These are phyloP conservation scores for Nerophis ophidion DNA, from an alignment of 2,113 vertebrate species.

Conservation along the genomic window DNA sequence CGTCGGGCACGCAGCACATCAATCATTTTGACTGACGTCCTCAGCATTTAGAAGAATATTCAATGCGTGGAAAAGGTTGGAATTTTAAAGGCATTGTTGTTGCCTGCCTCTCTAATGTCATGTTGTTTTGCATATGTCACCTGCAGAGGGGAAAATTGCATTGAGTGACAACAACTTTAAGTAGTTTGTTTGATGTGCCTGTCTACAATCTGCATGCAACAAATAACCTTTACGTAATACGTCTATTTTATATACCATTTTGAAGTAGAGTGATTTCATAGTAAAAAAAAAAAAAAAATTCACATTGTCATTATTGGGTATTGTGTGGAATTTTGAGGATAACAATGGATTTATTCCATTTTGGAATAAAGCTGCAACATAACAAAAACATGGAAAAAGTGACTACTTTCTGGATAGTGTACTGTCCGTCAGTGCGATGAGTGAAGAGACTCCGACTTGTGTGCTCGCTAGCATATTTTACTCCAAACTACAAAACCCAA, in stretches of 20 bases:
- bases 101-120: constrained; percentile 6
- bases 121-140: constrained; percentile 15
- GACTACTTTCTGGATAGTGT: no score
- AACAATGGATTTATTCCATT: no score
- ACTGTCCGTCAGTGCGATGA: no score
- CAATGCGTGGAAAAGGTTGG: constrained; percentile 20
- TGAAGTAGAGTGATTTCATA: neutral
- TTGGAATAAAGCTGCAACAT: no score
- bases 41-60: constrained; percentile 28
- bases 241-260: neutral
- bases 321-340: no score
- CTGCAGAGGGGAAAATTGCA: constrained; percentile 11
- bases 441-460: no score
- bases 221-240: no score
- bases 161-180: constrained; percentile 19
- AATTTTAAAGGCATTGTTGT: constrained; percentile 1
- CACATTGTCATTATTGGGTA: no score
- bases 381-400: no score
- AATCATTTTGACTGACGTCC: constrained; percentile 39
- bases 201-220: neutral
- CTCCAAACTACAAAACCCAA: no score
- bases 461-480: no score
- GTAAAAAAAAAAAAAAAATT: no score
- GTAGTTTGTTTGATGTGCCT: constrained; percentile 16
- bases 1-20: constrained; percentile 27